These are phyloP conservation scores for Mesitornis unicolor DNA, from an alignment of 2,113 vertebrate species.

Conservation along the genomic window DNA sequence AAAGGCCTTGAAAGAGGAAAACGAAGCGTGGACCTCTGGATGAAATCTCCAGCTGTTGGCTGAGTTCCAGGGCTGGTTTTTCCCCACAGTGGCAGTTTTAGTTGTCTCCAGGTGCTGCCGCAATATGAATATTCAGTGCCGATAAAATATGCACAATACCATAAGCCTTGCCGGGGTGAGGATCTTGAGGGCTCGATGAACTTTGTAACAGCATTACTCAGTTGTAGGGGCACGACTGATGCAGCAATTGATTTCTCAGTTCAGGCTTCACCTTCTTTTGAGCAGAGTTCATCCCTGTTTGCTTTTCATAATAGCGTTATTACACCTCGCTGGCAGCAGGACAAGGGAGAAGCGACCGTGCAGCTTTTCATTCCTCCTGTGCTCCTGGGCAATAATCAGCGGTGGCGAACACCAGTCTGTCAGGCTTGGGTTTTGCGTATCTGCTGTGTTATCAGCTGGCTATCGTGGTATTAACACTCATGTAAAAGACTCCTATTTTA, in stretches of 20 bases:
- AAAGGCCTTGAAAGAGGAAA: not conserved
- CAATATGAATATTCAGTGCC: conserved; percentile 6
- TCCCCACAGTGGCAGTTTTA: not conserved
- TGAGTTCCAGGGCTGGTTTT: not conserved
- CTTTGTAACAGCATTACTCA: conserved; percentile 18
- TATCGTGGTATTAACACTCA: not conserved
- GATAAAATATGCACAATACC: not conserved
- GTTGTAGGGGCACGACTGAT: not conserved
- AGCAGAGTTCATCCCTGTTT: conserved; percentile 44
- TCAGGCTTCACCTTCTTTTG: conserved; percentile 27
- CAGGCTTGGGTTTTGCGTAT: not conserved
- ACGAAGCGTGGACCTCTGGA: not conserved
- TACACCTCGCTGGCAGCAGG: conserved; percentile 40
- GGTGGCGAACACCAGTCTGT: not conserved
- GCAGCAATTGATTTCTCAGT: conserved; percentile 54
- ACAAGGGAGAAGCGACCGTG: conserved; percentile 1
- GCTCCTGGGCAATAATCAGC: not conserved
- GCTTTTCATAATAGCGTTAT: conserved; percentile 37
- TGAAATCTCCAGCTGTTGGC: not conserved
- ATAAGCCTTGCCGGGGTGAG: not conserved
- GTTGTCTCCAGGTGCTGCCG: not conserved
- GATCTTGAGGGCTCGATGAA: conserved; percentile 8
- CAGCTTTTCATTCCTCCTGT: not conserved
- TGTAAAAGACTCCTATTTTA: not conserved
- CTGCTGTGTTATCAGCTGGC: not conserved